A percentile compares a stretch with the other conserved stretches of the same genome.
These are phyloP conservation scores for Corythaixoides concolor DNA, from an alignment of 2,113 vertebrate genomes.

Conservation along the genomic window DNA sequence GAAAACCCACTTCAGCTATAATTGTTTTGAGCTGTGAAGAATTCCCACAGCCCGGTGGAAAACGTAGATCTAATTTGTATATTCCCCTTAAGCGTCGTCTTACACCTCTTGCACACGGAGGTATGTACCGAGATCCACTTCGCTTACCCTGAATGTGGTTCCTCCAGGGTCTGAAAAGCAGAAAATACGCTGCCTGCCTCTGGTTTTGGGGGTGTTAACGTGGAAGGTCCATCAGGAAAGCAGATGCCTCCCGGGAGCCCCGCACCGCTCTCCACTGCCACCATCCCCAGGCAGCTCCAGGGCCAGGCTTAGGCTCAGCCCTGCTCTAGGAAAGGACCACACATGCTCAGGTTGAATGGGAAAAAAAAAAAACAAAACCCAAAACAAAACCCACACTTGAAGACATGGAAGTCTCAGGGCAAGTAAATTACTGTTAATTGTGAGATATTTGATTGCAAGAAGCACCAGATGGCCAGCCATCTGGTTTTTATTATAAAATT, in stretches of 20 bases:
- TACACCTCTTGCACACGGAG: fast-evolving
- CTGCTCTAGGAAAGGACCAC: conserved; percentile 31
- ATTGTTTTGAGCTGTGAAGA: neutral
- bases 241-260: neutral
- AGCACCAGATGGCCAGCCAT: conserved; percentile 61
- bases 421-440: conserved; percentile 69
- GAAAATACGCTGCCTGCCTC: neutral
- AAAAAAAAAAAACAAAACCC: neutral
- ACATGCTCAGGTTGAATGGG: conserved; percentile 21
- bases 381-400: neutral
- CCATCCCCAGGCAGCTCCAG: neutral
- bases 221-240: neutral
- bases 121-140: neutral
- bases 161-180: neutral
- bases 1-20: neutral
- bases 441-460: conserved; percentile 69
- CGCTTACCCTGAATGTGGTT: neutral
- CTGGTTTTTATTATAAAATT: conserved; percentile 68
- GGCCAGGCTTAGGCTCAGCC: neutral
- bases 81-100: neutral
- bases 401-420: conserved; percentile 48
- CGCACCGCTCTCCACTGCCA: neutral
- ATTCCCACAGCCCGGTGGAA: neutral
- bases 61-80: neutral
- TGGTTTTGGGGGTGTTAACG: neutral